Percentiles rank a stretch among this genome's conserved stretches.
phyloP scores from a whole-genome alignment of 2,888 invertebrate genomes.

The Caenorhabditis auriculariae region DNA sequence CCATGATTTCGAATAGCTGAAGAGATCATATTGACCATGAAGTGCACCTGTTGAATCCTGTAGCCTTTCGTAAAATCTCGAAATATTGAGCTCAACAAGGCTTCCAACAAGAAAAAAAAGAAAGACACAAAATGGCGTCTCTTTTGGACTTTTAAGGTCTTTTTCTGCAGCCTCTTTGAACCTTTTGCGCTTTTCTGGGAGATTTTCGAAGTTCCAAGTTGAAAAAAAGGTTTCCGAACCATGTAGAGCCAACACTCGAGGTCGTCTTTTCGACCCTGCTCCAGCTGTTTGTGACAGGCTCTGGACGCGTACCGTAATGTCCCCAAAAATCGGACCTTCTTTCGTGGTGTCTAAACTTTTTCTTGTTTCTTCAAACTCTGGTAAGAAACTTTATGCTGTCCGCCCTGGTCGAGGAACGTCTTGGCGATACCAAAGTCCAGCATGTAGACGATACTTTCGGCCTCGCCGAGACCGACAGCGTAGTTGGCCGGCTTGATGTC shows the following conservation, averaged over 20 bases:
- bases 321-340: conserved; percentile 34
- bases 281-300: conserved; percentile 18
- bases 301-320: conserved; percentile 34
- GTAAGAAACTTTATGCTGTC: conserved; percentile 19
- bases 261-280: conserved; percentile 26
- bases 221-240: conserved; percentile 3
- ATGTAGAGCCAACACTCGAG: conserved; percentile 23
- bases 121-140: too few relatives aligned
- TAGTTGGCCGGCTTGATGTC: conserved; percentile 41
- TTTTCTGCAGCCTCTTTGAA: too few relatives aligned
- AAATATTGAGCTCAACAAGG: too few relatives aligned
- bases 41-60: neutral
- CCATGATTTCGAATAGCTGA: conserved; percentile 25
- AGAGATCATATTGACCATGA: neutral
- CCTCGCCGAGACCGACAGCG: conserved; percentile 21
- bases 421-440: conserved; percentile 31
- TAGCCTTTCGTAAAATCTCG: too few relatives aligned
- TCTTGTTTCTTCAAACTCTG: too few relatives aligned
- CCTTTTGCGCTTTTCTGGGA: too few relatives aligned
- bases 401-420: conserved; percentile 15
- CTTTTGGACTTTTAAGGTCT: too few relatives aligned
- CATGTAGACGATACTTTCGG: conserved; percentile 23
- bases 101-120: too few relatives aligned
- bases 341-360: conserved; percentile 15
- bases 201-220: too few relatives aligned